phyloP scores from a whole-genome alignment of 2,113 vertebrate genomes.

The Limnothrissa miodon region DNA sequence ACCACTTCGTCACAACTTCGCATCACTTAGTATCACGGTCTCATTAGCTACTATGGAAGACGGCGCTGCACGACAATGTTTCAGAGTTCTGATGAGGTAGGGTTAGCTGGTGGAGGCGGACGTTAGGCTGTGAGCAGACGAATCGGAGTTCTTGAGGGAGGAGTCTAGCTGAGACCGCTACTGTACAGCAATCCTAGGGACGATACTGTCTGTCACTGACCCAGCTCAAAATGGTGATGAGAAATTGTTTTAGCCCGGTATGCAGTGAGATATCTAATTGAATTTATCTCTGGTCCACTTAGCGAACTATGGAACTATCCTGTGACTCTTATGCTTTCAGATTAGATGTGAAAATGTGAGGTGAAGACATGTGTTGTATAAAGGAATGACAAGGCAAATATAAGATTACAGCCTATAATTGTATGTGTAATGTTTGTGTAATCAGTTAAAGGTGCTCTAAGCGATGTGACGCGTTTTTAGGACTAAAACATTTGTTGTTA shows the following conservation, averaged over 20 bases:
- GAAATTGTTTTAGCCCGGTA: neutral
- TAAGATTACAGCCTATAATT: no score
- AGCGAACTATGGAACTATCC: neutral
- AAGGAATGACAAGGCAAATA: neutral
- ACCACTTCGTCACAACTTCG: neutral
- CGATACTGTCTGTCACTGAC: neutral
- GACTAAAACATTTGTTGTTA: no score
- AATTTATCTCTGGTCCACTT: neutral
- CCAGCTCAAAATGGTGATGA: neutral
- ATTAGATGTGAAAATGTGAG: neutral
- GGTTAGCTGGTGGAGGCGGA: neutral
- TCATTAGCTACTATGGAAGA: neutral
- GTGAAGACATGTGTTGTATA: neutral
- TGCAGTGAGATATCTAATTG: neutral
- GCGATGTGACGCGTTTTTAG: no score
- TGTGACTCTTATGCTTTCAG: neutral
- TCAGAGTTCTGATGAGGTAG: neutral
- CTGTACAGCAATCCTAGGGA: neutral
- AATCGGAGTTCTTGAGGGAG: conserved; percentile 33
- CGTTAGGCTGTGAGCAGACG: conserved; percentile 23
- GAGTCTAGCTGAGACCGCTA: conserved; percentile 2
- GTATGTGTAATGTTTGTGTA: no score
- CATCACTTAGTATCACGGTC: neutral
- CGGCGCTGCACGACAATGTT: neutral
- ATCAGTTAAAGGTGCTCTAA: no score